These are phyloP conservation scores for Corythucha ciliata DNA, from an alignment of 2,888 invertebrate genomes.

Conservation along the genomic window DNA sequence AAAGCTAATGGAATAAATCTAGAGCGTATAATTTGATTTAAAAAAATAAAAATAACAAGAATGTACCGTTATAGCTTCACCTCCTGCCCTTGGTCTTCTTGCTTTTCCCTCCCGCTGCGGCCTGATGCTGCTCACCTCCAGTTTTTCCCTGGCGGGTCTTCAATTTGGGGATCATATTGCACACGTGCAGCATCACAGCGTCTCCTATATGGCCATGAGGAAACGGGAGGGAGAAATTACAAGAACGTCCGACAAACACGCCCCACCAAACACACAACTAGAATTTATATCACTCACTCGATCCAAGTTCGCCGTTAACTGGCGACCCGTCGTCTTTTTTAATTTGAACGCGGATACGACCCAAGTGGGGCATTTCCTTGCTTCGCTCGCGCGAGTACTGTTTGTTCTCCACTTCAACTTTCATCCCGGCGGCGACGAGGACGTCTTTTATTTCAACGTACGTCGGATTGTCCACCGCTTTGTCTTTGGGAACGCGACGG, in stretches of 20 bases:
- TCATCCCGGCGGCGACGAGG: slow-evolving; percentile 68
- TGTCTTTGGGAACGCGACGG: slow-evolving; percentile 68
- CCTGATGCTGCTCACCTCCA: slow-evolving; percentile 38
- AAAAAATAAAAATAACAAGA: no score
- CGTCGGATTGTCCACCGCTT: slow-evolving; percentile 91
- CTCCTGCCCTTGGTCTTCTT: no score
- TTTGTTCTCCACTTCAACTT: slow-evolving; percentile 85
- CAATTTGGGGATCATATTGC: slow-evolving; percentile 80
- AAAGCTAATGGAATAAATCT: no score
- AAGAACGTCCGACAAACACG: neutral
- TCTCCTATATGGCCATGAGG: slow-evolving; percentile 49
- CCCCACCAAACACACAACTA: neutral
- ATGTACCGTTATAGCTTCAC: no score
- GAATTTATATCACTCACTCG: slow-evolving; percentile 43
- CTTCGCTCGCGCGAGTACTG: slow-evolving; percentile 83
- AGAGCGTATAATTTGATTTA: no score
- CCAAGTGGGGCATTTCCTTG: slow-evolving; percentile 74
- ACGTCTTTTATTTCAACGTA: slow-evolving; percentile 93
- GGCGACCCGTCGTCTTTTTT: slow-evolving; percentile 80
- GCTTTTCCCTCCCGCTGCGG: slow-evolving; percentile 36
- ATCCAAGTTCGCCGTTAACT: slow-evolving; percentile 58
- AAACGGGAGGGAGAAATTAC: neutral
- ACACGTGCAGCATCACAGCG: slow-evolving; percentile 65
- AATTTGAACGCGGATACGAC: slow-evolving; percentile 85
- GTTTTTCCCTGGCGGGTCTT: slow-evolving; percentile 64